phyloP scores from a whole-genome alignment of 1,140 invertebrate species.

The Druon quercuslanigerum region DNA sequence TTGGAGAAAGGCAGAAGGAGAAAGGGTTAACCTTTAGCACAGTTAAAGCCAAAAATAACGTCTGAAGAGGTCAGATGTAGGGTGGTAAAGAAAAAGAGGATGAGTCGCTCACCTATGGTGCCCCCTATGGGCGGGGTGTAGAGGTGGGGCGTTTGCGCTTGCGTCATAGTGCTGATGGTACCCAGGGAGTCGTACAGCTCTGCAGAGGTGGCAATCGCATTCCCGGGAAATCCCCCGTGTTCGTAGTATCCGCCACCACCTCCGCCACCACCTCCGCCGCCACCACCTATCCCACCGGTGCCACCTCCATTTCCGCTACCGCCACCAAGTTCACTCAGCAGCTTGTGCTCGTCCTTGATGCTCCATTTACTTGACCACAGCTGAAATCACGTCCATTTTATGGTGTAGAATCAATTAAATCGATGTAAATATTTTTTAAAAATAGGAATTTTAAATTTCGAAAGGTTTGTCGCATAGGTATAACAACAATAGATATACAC shows the following conservation, averaged over 20 bases:
- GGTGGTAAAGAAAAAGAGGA: slow-evolving; percentile 46
- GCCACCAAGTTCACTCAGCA: slow-evolving; percentile 86
- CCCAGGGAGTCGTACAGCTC: slow-evolving; percentile 82
- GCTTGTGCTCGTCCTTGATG: slow-evolving; percentile 91
- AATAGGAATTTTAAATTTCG: slow-evolving; percentile 39
- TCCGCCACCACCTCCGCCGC: slow-evolving; percentile 63
- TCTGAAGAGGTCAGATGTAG: slow-evolving; percentile 44
- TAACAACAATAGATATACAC: too few relatives aligned
- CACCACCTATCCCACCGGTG: slow-evolving; percentile 61
- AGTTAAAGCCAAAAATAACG: slow-evolving; percentile 33
- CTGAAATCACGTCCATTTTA: slow-evolving; percentile 72
- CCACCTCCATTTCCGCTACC: slow-evolving; percentile 68
- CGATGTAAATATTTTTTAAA: neutral
- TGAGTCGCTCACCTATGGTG: slow-evolving; percentile 80
- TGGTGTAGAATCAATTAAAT: slow-evolving; percentile 20
- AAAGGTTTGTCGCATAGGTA: neutral
- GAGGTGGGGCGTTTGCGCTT: slow-evolving; percentile 81
- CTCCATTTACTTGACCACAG: slow-evolving; percentile 92
- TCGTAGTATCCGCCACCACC: slow-evolving; percentile 78
- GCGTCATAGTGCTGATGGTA: slow-evolving; percentile 84
- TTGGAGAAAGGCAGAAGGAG: slow-evolving; percentile 44
- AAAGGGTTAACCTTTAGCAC: slow-evolving; percentile 13
- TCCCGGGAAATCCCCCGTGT: slow-evolving; percentile 78
- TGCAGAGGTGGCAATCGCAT: slow-evolving; percentile 77
- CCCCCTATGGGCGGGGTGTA: slow-evolving; percentile 86